Percentiles rank a stretch among this genome's conserved stretches.
Evolutionary conservation across 2,113 vertebrate species (phyloP).

Genomic region (Microcebus ravelobensis): DNA sequence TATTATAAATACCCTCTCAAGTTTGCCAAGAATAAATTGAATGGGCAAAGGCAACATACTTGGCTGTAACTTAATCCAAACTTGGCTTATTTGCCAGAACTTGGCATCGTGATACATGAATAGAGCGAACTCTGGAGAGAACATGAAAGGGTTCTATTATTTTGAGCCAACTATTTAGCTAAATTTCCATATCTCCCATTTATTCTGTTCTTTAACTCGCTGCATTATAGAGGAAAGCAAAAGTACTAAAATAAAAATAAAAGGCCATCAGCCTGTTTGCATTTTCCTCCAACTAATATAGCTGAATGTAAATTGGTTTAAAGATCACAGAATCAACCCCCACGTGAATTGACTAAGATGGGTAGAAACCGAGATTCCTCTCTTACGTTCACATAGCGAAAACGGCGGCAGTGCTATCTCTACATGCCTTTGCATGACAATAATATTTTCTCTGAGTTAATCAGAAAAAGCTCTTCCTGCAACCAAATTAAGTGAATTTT

Average conservation of each 20-base stretch:
- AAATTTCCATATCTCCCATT: conserved; percentile 66
- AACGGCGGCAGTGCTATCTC: fast-evolving
- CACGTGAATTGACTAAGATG: fast-evolving
- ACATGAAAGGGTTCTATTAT: conserved; percentile 5
- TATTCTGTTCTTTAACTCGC: conserved; percentile 15
- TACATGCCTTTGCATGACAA: background rate
- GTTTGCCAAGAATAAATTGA: conserved; percentile 66
- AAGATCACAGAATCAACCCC: background rate
- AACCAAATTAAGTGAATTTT: background rate
- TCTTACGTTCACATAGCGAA: background rate
- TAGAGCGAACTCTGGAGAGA: background rate
- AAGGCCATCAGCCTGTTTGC: background rate
- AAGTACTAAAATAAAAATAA: background rate
- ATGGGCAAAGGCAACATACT: conserved; percentile 53
- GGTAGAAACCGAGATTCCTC: background rate
- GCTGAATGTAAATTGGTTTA: background rate
- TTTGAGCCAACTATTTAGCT: conserved; percentile 20
- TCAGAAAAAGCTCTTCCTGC: background rate
- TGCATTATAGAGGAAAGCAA: background rate
- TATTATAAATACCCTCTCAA: conserved; percentile 55
- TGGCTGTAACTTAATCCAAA: conserved; percentile 61
- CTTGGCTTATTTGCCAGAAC: conserved; percentile 50
- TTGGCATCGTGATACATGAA: conserved; percentile 52
- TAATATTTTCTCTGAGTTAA: background rate
- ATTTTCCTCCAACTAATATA: background rate